phyloP scores from a whole-genome alignment of 2,888 invertebrate species.

The Nomada fucata region DNA sequence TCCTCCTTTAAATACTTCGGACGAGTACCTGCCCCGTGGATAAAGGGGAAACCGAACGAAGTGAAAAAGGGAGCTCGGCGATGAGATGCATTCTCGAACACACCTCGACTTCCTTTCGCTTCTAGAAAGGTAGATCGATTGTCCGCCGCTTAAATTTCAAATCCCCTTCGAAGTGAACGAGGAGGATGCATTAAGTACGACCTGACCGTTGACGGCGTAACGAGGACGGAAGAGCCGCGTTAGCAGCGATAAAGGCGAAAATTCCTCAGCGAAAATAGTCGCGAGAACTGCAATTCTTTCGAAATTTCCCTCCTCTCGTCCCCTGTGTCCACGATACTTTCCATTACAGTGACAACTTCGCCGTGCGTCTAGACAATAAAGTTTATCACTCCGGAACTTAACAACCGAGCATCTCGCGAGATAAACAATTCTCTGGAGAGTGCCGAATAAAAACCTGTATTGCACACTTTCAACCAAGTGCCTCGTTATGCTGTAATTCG shows the following conservation, averaged over 20 bases:
- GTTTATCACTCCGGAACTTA: slow-evolving; percentile 38
- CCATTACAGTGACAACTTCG: slow-evolving; percentile 21
- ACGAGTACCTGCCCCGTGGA: background rate
- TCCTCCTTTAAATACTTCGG: background rate
- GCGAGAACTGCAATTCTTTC: background rate
- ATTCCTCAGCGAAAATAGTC: slow-evolving; percentile 12
- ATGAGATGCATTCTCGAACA: slow-evolving; percentile 20
- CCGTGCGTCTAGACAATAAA: slow-evolving; percentile 40
- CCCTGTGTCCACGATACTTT: background rate
- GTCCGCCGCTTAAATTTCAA: slow-evolving; percentile 36
- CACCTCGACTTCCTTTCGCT: background rate
- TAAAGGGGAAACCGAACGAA: background rate
- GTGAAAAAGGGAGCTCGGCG: background rate
- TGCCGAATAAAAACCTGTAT: slow-evolving; percentile 41
- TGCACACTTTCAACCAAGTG: slow-evolving; percentile 26
- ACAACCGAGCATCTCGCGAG: background rate
- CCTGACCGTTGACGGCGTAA: slow-evolving; percentile 8
- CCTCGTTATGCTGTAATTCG: slow-evolving; percentile 46
- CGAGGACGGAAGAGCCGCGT: slow-evolving; percentile 8
- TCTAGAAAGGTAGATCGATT: slow-evolving; percentile 30
- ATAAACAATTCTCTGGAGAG: slow-evolving; percentile 1
- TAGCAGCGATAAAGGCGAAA: slow-evolving; percentile 14
- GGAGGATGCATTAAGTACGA: slow-evolving; percentile 20
- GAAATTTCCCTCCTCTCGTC: background rate
- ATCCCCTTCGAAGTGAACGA: slow-evolving; percentile 31